A percentile compares a stretch with the other conserved stretches of the same genome.
These are phyloP conservation scores for Equus przewalskii DNA, from an alignment of 2,113 vertebrate genomes.

Conservation along the genomic window DNA sequence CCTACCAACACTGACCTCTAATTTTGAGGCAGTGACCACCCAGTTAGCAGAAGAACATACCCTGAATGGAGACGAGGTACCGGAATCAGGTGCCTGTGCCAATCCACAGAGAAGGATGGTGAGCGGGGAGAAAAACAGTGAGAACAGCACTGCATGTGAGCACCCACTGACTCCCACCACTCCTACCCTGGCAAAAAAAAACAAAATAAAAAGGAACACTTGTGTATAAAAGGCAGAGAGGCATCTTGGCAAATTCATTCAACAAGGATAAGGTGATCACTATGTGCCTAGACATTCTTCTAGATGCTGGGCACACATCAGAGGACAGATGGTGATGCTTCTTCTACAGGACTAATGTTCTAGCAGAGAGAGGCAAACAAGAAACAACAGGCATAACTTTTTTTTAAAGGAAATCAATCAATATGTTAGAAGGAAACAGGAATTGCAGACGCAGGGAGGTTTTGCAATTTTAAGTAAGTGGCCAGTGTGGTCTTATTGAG, in stretches of 20 bases:
- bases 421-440: neutral
- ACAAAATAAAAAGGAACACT: neutral
- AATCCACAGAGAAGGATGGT: rapidly evolving
- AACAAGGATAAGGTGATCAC: neutral
- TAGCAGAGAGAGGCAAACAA: neutral
- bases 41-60: neutral
- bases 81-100: neutral
- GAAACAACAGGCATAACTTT: neutral
- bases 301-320: neutral
- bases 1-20: neutral
- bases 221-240: neutral
- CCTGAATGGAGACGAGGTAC: neutral
- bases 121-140: neutral
- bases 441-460: neutral
- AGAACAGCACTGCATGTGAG: neutral
- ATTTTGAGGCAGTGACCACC: neutral
- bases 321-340: neutral
- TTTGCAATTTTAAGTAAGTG: neutral
- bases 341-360: neutral
- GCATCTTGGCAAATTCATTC: neutral
- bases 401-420: neutral
- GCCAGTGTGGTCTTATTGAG: neutral
- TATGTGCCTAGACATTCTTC: neutral
- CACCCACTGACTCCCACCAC: neutral
- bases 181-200: neutral